Evolutionary conservation across 2,113 vertebrate genomes (phyloP), one percentile per base, ranked within the genome.

Genomic region (Pao palembangensis): DNA sequence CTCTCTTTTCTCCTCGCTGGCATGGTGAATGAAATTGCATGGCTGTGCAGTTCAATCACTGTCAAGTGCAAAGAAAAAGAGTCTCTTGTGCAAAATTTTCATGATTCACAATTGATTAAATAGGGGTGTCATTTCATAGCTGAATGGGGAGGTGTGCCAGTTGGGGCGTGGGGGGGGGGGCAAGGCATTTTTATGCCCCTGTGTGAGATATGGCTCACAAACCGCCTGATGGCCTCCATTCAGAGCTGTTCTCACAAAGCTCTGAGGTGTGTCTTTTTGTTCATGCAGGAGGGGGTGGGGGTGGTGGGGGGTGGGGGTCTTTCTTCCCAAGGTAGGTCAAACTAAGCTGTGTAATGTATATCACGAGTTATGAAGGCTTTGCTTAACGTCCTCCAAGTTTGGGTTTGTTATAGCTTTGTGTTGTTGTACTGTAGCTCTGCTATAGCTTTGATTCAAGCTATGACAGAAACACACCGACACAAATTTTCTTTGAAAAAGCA

Each of bases 11-110:
- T 85, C 84, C 83, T 76, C 80, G 80, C 80, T 51, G 70, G 78
- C 55, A 80, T 84, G 82, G 80, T 89, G 85, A 89, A 88, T 87
- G 83, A 80, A 81, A 87, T 86, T 83, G 82, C 88, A 86, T 87
- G 86, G 85, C 88, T 89, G 86, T 89, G 88, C 86, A 81, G 82
- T 88, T 88, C 88, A 87, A 89, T 89, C 85, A 88, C 85, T 89
- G 88, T 89, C 88, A 88, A 88, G 79, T 84, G 71, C 73, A 73
- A 78, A 83, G 80, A 83, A 85, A 88, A 87, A 77, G 79, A 75
- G 82, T 82, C 83, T 88, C 88, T 87, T 83, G 86, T 88, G 88
- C 83, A 85, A 88, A 86, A 85, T 84, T 38, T 85, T 87, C 85
- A 87, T 82, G 82, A 87, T 86, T 88, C 86, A 86, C 88, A 88